Conservation (phyloP, 2,113 vertebrate genomes). For the Gobio gobio region DNA sequence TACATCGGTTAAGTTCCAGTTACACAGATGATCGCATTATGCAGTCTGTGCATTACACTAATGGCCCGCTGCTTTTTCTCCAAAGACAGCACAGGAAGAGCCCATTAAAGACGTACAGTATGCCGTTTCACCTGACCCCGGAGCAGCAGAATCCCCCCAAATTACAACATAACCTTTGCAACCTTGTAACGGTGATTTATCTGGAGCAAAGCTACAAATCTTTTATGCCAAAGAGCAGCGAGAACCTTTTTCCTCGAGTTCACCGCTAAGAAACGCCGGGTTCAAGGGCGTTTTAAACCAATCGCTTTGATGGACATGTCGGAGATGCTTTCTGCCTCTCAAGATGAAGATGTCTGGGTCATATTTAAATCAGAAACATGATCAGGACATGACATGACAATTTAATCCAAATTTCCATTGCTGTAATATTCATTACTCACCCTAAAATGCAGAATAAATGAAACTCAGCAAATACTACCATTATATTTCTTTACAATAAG, state of each 20-base stretch:
- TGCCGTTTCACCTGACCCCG: slow-evolving; percentile 12
- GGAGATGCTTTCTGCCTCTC: background rate
- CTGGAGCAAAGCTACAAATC: slow-evolving; percentile 32
- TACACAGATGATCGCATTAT: slow-evolving; percentile 36
- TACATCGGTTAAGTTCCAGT: slow-evolving; percentile 27
- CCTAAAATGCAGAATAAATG: background rate
- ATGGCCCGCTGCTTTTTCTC: slow-evolving; percentile 8
- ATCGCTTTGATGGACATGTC: background rate
- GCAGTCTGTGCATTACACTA: slow-evolving; percentile 28
- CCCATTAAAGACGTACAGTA: background rate
- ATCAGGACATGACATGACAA: background rate
- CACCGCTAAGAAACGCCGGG: slow-evolving; percentile 1
- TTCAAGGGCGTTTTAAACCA: slow-evolving; percentile 54
- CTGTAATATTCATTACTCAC: background rate
- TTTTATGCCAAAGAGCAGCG: background rate
- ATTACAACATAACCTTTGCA: background rate
- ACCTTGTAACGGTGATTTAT: slow-evolving; percentile 33
- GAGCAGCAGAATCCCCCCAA: background rate
- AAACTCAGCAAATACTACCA: background rate
- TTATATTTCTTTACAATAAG: background rate
- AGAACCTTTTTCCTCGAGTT: slow-evolving; percentile 18
- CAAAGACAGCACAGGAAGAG: slow-evolving; percentile 13
- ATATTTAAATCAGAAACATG: background rate
- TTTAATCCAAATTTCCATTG: background rate
- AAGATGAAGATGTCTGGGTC: background rate